Evolutionary conservation across 2,888 invertebrate genomes (phyloP), one percentile per base, ranked within the genome.

Genomic region (Acanthacorydalis orientalis): DNA sequence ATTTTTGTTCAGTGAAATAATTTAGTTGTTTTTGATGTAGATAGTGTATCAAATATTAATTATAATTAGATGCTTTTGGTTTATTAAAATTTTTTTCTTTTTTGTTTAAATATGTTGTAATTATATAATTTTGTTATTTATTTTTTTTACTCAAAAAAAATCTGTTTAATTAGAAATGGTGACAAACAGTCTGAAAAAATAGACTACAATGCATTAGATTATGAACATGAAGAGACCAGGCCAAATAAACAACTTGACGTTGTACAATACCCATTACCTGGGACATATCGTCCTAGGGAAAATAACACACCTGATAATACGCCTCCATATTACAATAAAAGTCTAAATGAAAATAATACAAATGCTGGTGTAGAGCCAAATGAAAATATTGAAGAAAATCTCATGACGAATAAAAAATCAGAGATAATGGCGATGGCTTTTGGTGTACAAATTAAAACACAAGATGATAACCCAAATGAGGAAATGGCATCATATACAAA

Each of bases 121-220:
- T n/a, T n/a, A n/a, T n/a, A n/a, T n/a, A n/a, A n/a, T n/a, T n/a
- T n/a, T 12, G 15, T 46, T 49, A 39, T 50, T 33, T 37, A 53
- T 51, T 16, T 53, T 52, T n/a, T n/a, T n/a, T n/a, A n/a, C n/a
- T n/a, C n/a, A n/a, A n/a, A n/a, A 7, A 53, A 53, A 35, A 55
- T 55, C 42, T 51, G 53, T n/a, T 49, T 23, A 39, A 11, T 48
- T 23, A 23, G 23, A 44, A 10, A 47, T 46, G 23, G 23, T 23
- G 23, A 23, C 3, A 23, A 23, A 23, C 23, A 23, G 23, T 23
- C 23, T 33, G 56, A 57, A 44, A 58, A 58, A 48, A 70, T 81
- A 9, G 83, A 83, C 57, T 79, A 83, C 62, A 82, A 83, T 57
- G 83, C 83, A 0, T 56, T 83, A 51, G 83, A 83, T 58, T 83